Base-by-base conservation (phyloP, 2,113 vertebrate genomes). In the Spilogale gracilis region DNA sequence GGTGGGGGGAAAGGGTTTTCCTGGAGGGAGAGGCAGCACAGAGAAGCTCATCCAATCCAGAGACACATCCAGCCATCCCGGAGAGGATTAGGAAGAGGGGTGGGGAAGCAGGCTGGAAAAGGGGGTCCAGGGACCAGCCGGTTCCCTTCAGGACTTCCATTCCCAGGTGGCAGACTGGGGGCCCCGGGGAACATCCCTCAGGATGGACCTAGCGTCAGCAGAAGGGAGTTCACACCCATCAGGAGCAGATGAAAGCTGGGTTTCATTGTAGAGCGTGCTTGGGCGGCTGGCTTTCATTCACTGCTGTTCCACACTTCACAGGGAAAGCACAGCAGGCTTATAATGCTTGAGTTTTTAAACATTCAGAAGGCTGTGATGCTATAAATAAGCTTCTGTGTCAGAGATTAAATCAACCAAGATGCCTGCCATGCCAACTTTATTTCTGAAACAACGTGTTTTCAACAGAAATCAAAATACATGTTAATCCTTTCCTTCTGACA, bases 381-480 rank as follows among this genome's bases (percentile, higher is more conserved):
- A 97, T 98, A 95, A 97, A 93, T 97, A 98, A 97, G 78, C 94
- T 97, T 98, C 90, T 56, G 43, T 92, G 95, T 88, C 97, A 97
- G 96, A 96, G 97, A 95, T 95, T 97, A 97, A 98, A 97, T 98
- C 97, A 95, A 96, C 98, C 96, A 97, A 97, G 97, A 98, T 98
- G 96, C 94, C 97, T 97, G 92, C 91, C 85, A 97, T 97, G 96
- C 85, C 87, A 92, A 91, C 73, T 63, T 89, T 91, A 94, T 94
- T 98, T 97, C 83, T 97, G 94, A 94, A 98, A 97, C 80, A 96
- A 96, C 0, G 65, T 93, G 93, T 97, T 98, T 98, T 93, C 85
- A 91, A 83, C 61, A 90, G 82, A 95, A 98, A 95, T 89, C 96
- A 97, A 97, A 97, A 89, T 97, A 78, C 50, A 27, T n/a, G 50